Evolutionary conservation across 2,888 invertebrate genomes (phyloP), one percentile per base, ranked within the genome.

Genomic region (Mythimna ferrago): DNA sequence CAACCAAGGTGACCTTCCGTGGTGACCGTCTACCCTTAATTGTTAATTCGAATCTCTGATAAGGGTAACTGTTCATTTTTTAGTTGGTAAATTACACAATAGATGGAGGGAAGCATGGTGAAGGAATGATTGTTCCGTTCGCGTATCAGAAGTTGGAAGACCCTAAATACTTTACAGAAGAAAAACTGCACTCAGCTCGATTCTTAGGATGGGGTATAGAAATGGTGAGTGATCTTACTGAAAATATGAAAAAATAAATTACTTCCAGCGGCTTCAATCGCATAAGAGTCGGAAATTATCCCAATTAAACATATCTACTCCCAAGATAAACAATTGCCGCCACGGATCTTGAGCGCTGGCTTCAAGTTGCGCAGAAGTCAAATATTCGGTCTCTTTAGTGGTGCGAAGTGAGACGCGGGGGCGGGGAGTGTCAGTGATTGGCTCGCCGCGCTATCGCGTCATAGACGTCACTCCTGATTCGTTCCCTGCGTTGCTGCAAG

Each of bases 181-280:
- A 80, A 67, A 73, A 54, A 53, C 44, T 70, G 9, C 67, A 83
- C 26, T 21, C 61, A 3, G 80, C 80, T 21, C 80, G 67, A 11
- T 35, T 83, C 44, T 44, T 80, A 41, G 81, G 83, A 19, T 79
- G 74, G 81, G n/a, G 35, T 2, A 6, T 71, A 38, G 83, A 81
- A 62, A 79, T 83, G 62, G 57, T 57, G 57, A 57, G 57, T 57
- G 32, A 57, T 32, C 19, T 14, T 16, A 44, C 14, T 44, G 11
- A 3, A 44, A 11, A 44, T 11, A 14, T 44, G 10, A 41, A 41
- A 41, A 14, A 26, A 56, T 6, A 56, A 14, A 6, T 56, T 56
- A 6, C 2, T 56, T 14, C 14, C 26, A 9, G 21, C 54, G 44
- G 14, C 11, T 44, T 11, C 11, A 14, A 14, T 44, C 11, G 14